Conservation (phyloP, 1,140 invertebrate genomes). For the Ridgeia piscesae region DNA sequence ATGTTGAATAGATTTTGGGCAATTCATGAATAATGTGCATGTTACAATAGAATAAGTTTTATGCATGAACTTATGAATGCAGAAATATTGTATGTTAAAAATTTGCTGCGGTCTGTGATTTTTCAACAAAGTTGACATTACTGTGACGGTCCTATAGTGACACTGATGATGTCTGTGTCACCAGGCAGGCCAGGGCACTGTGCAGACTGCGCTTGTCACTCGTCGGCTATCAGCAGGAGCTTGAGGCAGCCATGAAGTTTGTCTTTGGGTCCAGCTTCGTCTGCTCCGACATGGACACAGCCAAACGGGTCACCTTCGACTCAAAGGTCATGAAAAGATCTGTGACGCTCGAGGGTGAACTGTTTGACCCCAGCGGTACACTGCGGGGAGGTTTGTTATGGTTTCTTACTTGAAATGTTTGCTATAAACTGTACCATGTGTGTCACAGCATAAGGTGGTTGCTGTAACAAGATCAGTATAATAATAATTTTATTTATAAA, state of each 20-base stretch:
- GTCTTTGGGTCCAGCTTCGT: slow-evolving; percentile 86
- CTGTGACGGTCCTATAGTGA: neutral
- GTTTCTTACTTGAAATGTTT: slow-evolving; percentile 19
- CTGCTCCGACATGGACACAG: slow-evolving; percentile 78
- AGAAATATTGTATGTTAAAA: too few relatives aligned
- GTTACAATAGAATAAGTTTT: too few relatives aligned
- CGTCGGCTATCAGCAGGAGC: slow-evolving; percentile 72
- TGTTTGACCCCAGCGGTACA: slow-evolving; percentile 84
- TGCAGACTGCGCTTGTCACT: slow-evolving; percentile 80
- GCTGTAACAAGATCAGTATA: neutral
- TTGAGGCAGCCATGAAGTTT: slow-evolving; percentile 80
- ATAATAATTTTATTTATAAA: too few relatives aligned
- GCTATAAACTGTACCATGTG: slow-evolving; percentile 55
- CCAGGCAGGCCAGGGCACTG: slow-evolving; percentile 69
- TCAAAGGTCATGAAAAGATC: slow-evolving; percentile 70
- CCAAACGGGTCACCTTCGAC: slow-evolving; percentile 78
- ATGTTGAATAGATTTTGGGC: too few relatives aligned
- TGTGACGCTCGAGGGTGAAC: slow-evolving; percentile 91
- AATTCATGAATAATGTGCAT: too few relatives aligned
- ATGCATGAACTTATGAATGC: too few relatives aligned
- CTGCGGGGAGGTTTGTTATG: slow-evolving; percentile 75
- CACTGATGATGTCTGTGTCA: slow-evolving; percentile 7
- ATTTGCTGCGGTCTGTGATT: neutral
- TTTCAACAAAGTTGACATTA: neutral
- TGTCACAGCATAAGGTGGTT: neutral